A percentile compares a stretch with the other conserved stretches of the same genome.
phyloP scores from a whole-genome alignment of 2,113 vertebrate genomes.

The Corydoras maculifer region DNA sequence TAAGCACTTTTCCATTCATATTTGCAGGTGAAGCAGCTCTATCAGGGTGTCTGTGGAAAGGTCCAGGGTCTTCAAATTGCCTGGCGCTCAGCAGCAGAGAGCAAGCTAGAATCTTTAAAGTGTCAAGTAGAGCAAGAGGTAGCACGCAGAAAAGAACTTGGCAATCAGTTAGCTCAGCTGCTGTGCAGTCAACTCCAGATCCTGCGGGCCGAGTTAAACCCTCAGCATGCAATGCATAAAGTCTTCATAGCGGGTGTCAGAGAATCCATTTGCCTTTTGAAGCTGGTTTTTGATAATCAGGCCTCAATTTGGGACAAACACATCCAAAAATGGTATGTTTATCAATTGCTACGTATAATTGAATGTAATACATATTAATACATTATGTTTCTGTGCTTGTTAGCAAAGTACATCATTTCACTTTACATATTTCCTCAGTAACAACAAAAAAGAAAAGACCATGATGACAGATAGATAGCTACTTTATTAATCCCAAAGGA shows the following conservation, averaged over 20 bases:
- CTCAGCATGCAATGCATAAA: conserved; percentile 57
- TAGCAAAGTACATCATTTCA: no score
- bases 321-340: conserved; percentile 30
- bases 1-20: neutral
- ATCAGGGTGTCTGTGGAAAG: conserved; percentile 65
- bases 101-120: conserved; percentile 40
- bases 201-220: conserved; percentile 52
- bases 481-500: no score
- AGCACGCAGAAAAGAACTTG: conserved; percentile 57
- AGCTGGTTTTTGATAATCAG: conserved; percentile 17
- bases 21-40: conserved; percentile 72
- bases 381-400: no score
- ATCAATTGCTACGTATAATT: no score
- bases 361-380: no score
- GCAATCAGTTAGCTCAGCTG: conserved; percentile 58
- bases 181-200: conserved; percentile 65
- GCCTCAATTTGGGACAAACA: conserved; percentile 25
- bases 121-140: conserved; percentile 70
- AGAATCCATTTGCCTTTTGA: conserved; percentile 47
- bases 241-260: conserved; percentile 48
- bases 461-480: no score
- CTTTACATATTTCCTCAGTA: no score
- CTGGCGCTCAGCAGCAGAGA: conserved; percentile 35
- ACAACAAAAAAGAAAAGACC: no score
- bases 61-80: conserved; percentile 53